Evolutionary conservation across 2,888 invertebrate species (phyloP).

Genomic region (Leptinotarsa rubiginosa): DNA sequence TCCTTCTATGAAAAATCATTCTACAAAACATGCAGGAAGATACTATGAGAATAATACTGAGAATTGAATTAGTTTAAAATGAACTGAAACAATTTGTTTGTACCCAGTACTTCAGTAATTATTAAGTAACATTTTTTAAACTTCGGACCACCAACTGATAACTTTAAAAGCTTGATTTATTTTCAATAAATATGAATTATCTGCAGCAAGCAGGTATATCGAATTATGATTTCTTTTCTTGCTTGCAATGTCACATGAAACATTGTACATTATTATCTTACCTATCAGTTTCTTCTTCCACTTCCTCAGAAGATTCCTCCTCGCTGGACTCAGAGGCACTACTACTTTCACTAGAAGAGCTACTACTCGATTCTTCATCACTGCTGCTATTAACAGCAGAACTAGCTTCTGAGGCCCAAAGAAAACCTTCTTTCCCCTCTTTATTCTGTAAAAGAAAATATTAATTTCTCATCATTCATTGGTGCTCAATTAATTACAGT

Average conservation of each 20-base stretch:
- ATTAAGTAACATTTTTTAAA: too few species aligned
- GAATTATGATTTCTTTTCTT: not conserved
- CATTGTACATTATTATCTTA: constrained; percentile 20
- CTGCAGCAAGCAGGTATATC: not conserved
- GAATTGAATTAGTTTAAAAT: too few species aligned
- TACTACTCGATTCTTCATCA: constrained; percentile 53
- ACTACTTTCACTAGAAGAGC: constrained; percentile 52
- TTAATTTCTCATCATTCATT: not conserved
- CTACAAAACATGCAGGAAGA: too few species aligned
- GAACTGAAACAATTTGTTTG: too few species aligned
- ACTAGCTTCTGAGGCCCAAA: constrained; percentile 63
- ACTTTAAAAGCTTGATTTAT: too few species aligned
- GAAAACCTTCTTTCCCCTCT: constrained; percentile 56
- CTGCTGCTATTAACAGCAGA: constrained; percentile 62
- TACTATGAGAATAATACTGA: too few species aligned
- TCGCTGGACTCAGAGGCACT: constrained; percentile 49
- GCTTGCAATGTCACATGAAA: not conserved
- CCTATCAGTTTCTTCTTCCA: constrained; percentile 50
- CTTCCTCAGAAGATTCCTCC: constrained; percentile 48
- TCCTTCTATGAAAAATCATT: too few species aligned
- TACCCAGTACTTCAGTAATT: too few species aligned
- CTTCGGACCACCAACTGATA: too few species aligned
- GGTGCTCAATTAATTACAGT: constrained; percentile 40
- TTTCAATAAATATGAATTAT: too few species aligned
- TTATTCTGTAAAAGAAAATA: constrained; percentile 47